These are phyloP conservation scores for Holcopasites calliopsidis DNA, from an alignment of 1,140 invertebrate genomes.

Conservation along the genomic window DNA sequence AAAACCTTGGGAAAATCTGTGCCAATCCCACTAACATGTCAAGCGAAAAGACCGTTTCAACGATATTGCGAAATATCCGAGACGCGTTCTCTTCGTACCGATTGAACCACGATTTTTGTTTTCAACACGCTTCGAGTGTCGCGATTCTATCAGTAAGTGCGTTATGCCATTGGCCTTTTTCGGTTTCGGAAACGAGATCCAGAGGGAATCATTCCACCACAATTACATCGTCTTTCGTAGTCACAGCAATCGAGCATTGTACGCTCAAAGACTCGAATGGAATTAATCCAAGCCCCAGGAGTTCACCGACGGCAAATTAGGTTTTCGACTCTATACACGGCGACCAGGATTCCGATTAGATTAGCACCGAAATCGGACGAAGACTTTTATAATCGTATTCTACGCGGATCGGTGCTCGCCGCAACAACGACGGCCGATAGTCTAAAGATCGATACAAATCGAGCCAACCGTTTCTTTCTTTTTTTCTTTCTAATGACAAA, in stretches of 20 bases:
- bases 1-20: conserved; percentile 49
- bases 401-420: not conserved
- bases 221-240: not conserved
- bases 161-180: not conserved
- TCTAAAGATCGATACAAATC: not conserved
- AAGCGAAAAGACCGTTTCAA: conserved; percentile 14
- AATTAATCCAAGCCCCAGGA: too few relatives aligned
- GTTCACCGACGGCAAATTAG: conserved; percentile 13
- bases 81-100: not conserved
- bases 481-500: too few relatives aligned
- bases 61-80: conserved; percentile 13
- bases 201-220: not conserved
- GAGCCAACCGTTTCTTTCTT: not conserved
- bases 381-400: conserved; percentile 31
- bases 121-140: not conserved
- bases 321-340: conserved; percentile 5
- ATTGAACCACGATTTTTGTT: conserved; percentile 11
- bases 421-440: conserved; percentile 12
- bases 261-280: too few relatives aligned
- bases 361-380: conserved; percentile 34
- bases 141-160: not conserved
- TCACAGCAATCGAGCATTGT: not conserved
- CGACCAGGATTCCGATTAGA: conserved; percentile 36
- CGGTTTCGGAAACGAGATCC: not conserved
- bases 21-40: conserved; percentile 45